Evolutionary conservation across 1,140 invertebrate species (phyloP).

Genomic region (Drosophila leontia): DNA sequence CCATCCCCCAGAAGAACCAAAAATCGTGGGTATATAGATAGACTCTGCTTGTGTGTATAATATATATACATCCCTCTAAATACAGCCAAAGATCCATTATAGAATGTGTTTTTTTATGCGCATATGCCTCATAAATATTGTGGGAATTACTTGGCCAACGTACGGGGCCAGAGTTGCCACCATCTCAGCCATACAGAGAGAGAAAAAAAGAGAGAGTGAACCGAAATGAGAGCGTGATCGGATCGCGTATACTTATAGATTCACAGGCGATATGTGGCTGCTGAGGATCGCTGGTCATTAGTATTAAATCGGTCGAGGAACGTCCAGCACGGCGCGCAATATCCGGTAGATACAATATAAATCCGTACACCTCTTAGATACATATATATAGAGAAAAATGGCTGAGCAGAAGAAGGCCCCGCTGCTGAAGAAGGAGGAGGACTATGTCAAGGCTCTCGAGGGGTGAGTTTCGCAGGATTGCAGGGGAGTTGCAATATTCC

Average conservation of each 20-base stretch:
- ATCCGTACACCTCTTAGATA: slow-evolving; percentile 10
- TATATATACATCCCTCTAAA: slow-evolving; percentile 21
- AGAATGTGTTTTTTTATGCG: slow-evolving; percentile 77
- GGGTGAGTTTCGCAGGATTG: slow-evolving; percentile 59
- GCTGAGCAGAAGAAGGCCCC: slow-evolving; percentile 84
- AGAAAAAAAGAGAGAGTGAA: background rate
- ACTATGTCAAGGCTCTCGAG: slow-evolving; percentile 81
- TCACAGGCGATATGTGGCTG: slow-evolving; percentile 47
- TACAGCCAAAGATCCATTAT: slow-evolving; percentile 66
- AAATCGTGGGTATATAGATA: slow-evolving; percentile 19
- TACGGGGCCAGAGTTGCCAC: slow-evolving; percentile 65
- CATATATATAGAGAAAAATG: slow-evolving; percentile 56
- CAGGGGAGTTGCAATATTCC: background rate
- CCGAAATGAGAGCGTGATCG: slow-evolving; percentile 1
- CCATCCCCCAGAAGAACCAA: background rate
- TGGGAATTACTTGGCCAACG: slow-evolving; percentile 75
- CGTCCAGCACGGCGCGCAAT: slow-evolving; percentile 80
- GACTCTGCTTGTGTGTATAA: slow-evolving; percentile 25
- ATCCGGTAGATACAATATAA: slow-evolving; percentile 70
- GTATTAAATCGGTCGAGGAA: slow-evolving; percentile 83
- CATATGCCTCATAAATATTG: slow-evolving; percentile 79
- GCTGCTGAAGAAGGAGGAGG: slow-evolving; percentile 80
- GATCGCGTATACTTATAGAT: slow-evolving; percentile 56
- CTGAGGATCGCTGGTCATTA: slow-evolving; percentile 62
- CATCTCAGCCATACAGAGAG: slow-evolving; percentile 4